Evolutionary conservation across 1,140 invertebrate species (phyloP).

Genomic region (Leptonema lineaticorne): DNA sequence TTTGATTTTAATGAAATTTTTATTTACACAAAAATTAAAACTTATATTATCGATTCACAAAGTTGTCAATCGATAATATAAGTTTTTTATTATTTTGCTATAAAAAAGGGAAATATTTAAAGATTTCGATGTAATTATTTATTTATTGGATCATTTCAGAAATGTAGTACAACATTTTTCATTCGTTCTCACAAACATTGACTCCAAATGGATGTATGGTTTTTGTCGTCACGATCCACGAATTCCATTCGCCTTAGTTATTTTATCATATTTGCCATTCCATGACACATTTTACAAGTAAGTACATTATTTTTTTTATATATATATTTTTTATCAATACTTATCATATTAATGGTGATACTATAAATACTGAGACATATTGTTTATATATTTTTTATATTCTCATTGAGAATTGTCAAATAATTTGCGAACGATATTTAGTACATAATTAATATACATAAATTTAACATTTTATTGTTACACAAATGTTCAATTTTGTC

Average conservation of each 20-base stretch:
- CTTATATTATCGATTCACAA: too few species aligned
- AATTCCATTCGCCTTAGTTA: constrained; percentile 65
- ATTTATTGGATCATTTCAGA: constrained; percentile 72
- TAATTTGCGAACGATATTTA: too few species aligned
- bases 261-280: constrained; percentile 78
- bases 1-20: background rate
- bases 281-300: constrained; percentile 83
- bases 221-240: constrained; percentile 80
- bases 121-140: constrained; percentile 44
- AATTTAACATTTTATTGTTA: too few species aligned
- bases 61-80: background rate
- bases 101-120: too few species aligned
- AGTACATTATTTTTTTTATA: constrained; percentile 38
- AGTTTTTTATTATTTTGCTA: background rate
- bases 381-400: constrained; percentile 7
- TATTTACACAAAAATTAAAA: background rate
- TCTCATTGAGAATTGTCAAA: too few species aligned
- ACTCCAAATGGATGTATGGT: constrained; percentile 86
- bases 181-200: constrained; percentile 80
- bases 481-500: too few species aligned
- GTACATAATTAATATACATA: too few species aligned
- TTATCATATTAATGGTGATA: too few species aligned
- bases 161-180: constrained; percentile 58
- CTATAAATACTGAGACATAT: too few species aligned
- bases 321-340: constrained; percentile 1